A percentile compares a stretch with the other conserved stretches of the same genome.
Evolutionary conservation across 1,140 invertebrate genomes (phyloP).

Genomic region (Aphaenogaster rudis): DNA sequence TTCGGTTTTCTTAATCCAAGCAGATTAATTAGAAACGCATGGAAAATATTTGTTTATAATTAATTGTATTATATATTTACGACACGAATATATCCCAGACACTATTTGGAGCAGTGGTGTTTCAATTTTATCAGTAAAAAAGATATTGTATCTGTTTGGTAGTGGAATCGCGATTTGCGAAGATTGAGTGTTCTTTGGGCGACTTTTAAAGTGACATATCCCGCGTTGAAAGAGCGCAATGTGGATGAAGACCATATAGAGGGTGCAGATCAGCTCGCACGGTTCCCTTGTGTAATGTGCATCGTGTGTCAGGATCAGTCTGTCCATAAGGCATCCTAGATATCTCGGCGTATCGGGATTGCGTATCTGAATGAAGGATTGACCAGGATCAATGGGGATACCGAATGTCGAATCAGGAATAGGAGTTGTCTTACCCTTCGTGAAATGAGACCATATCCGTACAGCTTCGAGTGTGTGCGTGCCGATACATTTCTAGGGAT

Average conservation of each 20-base stretch:
- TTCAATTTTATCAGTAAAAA: neutral
- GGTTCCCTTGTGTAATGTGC: conserved; percentile 69
- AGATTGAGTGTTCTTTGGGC: neutral
- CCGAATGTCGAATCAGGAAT: conserved; percentile 70
- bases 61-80: conserved; percentile 1
- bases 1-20: neutral
- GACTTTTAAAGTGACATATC: conserved; percentile 46
- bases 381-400: conserved; percentile 74
- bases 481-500: neutral
- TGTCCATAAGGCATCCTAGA: conserved; percentile 76
- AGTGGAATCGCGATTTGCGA: neutral
- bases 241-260: conserved; percentile 41
- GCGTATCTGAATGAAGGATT: conserved; percentile 78
- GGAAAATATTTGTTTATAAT: neutral
- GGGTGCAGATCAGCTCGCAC: conserved; percentile 34
- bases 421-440: conserved; percentile 33
- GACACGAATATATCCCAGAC: neutral
- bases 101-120: neutral
- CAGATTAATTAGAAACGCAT: neutral
- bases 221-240: conserved; percentile 26
- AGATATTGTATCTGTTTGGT: neutral
- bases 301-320: conserved; percentile 78
- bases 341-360: conserved; percentile 74
- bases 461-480: neutral
- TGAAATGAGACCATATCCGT: conserved; percentile 8